Conservation (phyloP, 2,888 invertebrate genomes). For the Parnassius smintheus region DNA sequence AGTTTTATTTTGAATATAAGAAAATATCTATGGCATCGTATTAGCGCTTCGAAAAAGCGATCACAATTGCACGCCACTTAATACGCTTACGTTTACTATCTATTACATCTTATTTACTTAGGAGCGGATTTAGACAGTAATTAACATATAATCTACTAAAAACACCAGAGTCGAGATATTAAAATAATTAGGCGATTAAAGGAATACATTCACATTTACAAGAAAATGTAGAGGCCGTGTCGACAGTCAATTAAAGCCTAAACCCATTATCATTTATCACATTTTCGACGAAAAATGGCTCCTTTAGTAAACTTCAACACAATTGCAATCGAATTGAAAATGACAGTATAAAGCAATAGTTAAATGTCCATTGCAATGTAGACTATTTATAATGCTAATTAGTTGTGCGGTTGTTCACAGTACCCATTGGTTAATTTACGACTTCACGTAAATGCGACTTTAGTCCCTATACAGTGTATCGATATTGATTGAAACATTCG, state of each 20-base stretch:
- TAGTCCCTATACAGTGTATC: background rate
- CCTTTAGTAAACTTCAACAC: slow-evolving; percentile 37
- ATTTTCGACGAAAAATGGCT: slow-evolving; percentile 60
- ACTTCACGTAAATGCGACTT: slow-evolving; percentile 4
- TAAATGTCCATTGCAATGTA: slow-evolving; percentile 40
- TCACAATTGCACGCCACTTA: slow-evolving; percentile 74
- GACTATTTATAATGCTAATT: slow-evolving; percentile 43
- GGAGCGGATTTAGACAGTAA: slow-evolving; percentile 77
- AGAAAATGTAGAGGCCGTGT: slow-evolving; percentile 42
- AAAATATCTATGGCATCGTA: slow-evolving; percentile 51
- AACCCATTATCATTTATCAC: slow-evolving; percentile 59
- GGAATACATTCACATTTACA: slow-evolving; percentile 23
- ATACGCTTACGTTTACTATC: slow-evolving; percentile 56
- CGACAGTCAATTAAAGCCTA: slow-evolving; percentile 71
- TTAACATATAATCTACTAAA: slow-evolving; percentile 59
- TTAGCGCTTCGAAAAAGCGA: slow-evolving; percentile 44
- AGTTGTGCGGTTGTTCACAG: slow-evolving; percentile 66
- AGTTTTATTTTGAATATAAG: slow-evolving; percentile 29
- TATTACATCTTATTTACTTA: slow-evolving; percentile 58
- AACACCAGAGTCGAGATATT: slow-evolving; percentile 31
- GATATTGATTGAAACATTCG: background rate
- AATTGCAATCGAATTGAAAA: slow-evolving; percentile 43
- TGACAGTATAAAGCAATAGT: slow-evolving; percentile 21
- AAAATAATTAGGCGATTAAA: slow-evolving; percentile 31
- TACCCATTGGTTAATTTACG: slow-evolving; percentile 35